Evolutionary conservation across 1,140 invertebrate genomes (phyloP).

Genomic region (Neodiprion virginianus): DNA sequence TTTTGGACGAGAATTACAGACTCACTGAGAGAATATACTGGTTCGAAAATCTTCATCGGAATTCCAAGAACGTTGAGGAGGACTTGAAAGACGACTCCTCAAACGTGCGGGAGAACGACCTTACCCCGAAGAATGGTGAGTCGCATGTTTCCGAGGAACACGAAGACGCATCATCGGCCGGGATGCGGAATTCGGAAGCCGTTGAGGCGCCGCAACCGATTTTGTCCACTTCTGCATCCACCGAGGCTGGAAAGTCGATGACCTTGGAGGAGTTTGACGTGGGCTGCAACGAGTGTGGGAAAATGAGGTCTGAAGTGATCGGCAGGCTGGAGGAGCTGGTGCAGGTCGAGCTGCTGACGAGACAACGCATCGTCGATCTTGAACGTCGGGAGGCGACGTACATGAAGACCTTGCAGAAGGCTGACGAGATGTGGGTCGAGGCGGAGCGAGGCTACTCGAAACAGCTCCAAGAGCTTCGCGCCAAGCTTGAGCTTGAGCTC

Average conservation of each 20-base stretch:
- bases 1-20: conserved; percentile 47
- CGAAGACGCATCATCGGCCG: background rate
- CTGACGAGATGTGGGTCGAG: conserved; percentile 58
- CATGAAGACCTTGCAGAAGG: conserved; percentile 55
- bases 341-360: conserved; percentile 30
- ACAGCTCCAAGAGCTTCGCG: conserved; percentile 34
- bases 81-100: background rate
- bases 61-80: background rate
- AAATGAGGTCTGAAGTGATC: conserved; percentile 3
- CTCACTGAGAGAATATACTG: conserved; percentile 42
- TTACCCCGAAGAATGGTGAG: conserved; percentile 13
- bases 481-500: conserved; percentile 25
- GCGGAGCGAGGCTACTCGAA: conserved; percentile 52
- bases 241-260: no score
- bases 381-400: conserved; percentile 58
- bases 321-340: conserved; percentile 32
- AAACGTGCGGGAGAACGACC: background rate
- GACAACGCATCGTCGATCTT: conserved; percentile 50
- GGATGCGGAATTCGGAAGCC: no score
- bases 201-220: no score
- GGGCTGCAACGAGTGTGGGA: no score
- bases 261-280: no score
- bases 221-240: no score
- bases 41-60: conserved; percentile 42
- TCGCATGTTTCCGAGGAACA: background rate